These are phyloP conservation scores for Taenioides sp. DNA, from an alignment of 2,797 vertebrate species.

Conservation along the genomic window DNA sequence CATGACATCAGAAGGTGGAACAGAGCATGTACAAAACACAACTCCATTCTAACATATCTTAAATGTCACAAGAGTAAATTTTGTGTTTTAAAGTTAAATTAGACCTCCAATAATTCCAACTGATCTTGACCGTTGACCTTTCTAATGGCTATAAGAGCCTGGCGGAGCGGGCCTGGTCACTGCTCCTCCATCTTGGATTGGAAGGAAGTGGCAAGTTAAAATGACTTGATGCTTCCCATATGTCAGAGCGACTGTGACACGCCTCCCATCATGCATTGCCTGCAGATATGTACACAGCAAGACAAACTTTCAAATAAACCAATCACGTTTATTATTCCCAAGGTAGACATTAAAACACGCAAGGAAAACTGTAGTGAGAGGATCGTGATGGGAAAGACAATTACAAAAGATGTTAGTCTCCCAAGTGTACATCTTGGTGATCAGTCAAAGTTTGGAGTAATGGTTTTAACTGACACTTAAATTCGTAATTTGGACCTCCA, in stretches of 20 bases:
- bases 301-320: constrained; percentile 58
- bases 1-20: too few species aligned
- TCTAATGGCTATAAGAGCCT: constrained; percentile 53
- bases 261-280: constrained; percentile 50
- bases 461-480: not conserved
- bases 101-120: constrained; percentile 39
- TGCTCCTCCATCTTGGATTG: constrained; percentile 55
- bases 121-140: constrained; percentile 71
- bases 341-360: constrained; percentile 24
- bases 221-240: constrained; percentile 69
- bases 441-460: constrained; percentile 13
- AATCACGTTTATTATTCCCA: constrained; percentile 45
- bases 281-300: constrained; percentile 24
- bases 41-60: too few species aligned
- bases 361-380: constrained; percentile 22
- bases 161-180: constrained; percentile 41
- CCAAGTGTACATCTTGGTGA: constrained; percentile 14
- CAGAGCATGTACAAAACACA: too few species aligned
- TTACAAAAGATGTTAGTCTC: constrained; percentile 19
- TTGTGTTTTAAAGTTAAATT: not conserved
- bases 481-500: not conserved
- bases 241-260: constrained; percentile 43
- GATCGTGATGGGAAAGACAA: constrained; percentile 18
- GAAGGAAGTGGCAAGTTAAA: constrained; percentile 65
- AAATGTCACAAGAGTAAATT: too few species aligned